A percentile compares a stretch with the other conserved stretches of the same genome.
Evolutionary conservation across 2,888 invertebrate genomes (phyloP).

Genomic region (Dendrolimus houi): DNA sequence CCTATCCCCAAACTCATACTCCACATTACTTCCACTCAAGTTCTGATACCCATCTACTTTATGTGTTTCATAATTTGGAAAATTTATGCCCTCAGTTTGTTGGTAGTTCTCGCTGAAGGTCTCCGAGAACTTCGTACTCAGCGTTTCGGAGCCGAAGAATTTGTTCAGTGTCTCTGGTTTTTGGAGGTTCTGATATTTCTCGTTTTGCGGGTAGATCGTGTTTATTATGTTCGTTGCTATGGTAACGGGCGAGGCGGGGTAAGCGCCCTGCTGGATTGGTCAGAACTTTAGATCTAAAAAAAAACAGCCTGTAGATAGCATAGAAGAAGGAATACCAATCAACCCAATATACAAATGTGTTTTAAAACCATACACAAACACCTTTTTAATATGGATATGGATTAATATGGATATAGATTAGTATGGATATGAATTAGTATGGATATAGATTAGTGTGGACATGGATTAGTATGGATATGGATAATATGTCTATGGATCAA

Average conservation of each 20-base stretch:
- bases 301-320: background rate
- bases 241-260: conserved; percentile 53
- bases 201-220: conserved; percentile 54
- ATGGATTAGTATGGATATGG: too few relatives aligned
- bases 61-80: conserved; percentile 46
- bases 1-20: conserved; percentile 34
- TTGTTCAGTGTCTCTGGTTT: conserved; percentile 37
- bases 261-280: conserved; percentile 64
- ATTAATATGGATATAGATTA: too few relatives aligned
- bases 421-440: too few relatives aligned
- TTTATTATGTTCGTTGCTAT: conserved; percentile 60
- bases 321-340: too few relatives aligned
- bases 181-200: conserved; percentile 55
- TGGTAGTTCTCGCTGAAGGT: conserved; percentile 58
- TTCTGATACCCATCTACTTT: conserved; percentile 57
- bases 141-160: conserved; percentile 58
- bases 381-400: too few relatives aligned
- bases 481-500: too few relatives aligned
- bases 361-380: too few relatives aligned
- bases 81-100: conserved; percentile 50
- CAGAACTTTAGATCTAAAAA: conserved; percentile 77
- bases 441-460: too few relatives aligned
- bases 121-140: conserved; percentile 52
- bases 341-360: too few relatives aligned
- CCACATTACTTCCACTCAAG: conserved; percentile 45